Percentiles rank a stretch among this genome's conserved stretches.
phyloP scores from a whole-genome alignment of 2,797 vertebrate species.

The Strix occidentalis region DNA sequence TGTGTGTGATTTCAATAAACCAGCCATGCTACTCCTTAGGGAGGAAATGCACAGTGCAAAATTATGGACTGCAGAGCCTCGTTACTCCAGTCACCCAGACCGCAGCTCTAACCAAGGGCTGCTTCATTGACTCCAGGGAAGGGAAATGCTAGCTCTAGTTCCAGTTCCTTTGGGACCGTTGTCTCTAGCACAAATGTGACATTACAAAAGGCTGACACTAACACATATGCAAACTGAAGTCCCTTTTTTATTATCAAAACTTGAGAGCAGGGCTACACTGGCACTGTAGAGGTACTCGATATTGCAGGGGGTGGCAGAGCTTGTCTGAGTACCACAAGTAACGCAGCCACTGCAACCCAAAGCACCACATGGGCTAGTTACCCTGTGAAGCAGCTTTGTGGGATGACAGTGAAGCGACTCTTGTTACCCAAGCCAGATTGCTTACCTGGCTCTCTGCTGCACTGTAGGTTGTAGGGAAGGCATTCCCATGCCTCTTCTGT shows the following conservation, averaged over 20 bases:
- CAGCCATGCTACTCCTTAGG: neutral
- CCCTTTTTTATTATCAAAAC: neutral
- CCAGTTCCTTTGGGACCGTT: neutral
- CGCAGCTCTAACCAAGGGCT: neutral
- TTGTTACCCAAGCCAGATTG: neutral
- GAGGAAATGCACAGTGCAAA: conserved; percentile 13
- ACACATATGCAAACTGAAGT: neutral
- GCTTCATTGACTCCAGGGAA: neutral
- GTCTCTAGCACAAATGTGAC: neutral
- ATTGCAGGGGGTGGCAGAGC: neutral
- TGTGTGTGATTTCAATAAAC: neutral
- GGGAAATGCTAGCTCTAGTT: neutral
- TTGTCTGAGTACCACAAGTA: neutral
- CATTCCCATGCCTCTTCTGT: neutral
- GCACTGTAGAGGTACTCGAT: neutral
- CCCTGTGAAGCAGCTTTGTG: neutral
- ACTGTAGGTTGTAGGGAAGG: neutral
- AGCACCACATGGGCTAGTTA: accelerated
- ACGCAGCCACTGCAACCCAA: neutral
- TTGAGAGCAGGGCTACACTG: neutral
- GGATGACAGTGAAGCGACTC: accelerated
- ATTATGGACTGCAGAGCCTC: neutral
- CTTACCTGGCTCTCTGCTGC: neutral
- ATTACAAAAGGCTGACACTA: neutral
- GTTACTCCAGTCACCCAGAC: neutral